Base-by-base conservation (phyloP, 2,797 vertebrate genomes). In the Lithobates pipiens region DNA sequence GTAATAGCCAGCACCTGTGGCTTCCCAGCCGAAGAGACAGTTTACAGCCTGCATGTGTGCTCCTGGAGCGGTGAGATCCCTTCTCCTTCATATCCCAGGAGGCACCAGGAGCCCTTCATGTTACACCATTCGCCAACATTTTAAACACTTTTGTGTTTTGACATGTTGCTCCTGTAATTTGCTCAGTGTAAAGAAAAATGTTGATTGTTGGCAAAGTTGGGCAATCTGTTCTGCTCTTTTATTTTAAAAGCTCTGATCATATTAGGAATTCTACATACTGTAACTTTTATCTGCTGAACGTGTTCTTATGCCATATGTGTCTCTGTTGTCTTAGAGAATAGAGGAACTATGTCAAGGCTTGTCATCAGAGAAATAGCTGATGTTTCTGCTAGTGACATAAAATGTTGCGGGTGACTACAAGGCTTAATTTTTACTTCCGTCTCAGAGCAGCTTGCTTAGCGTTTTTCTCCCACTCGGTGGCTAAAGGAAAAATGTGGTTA, bases 401-500 rank as follows among this genome's bases (percentile, higher is more conserved):
- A 27, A 27, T 80, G 18, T 67, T 72, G 50, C 50, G 34, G 68
- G 42, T 83, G 85, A 83, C 75, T 77, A 54, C 73, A 21, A n/a
- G 39, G 46, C 72, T 67, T 69, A 1, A 76, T 44, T 25, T 39
- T 13, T n/a, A 16, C 44, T 86, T 86, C 80, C 80, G n/a, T 77
- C 54, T 76, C 16, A 34, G 8, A 78, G 57, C 67, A 77, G 39
- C 76, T 83, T 39, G 46, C 70, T 68, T 39, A 57, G 85, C 85
- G 44, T 83, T 86, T 86, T 46, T 32, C 54, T 68, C 29, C 69
- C 29, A n/a, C 27, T 69, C 57, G 73, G 46, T 29, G 54, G 61
- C n/a, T 16, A 63, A 63, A 72, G 77, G 57, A 23, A 74, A 69
- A 68, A 10, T 86, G 85, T 86, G 85, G 85, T 82, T 82, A 72